Evolutionary conservation across 2,797 vertebrate genomes (phyloP), one percentile per base, ranked within the genome.

Genomic region (Rallus crepitans): DNA sequence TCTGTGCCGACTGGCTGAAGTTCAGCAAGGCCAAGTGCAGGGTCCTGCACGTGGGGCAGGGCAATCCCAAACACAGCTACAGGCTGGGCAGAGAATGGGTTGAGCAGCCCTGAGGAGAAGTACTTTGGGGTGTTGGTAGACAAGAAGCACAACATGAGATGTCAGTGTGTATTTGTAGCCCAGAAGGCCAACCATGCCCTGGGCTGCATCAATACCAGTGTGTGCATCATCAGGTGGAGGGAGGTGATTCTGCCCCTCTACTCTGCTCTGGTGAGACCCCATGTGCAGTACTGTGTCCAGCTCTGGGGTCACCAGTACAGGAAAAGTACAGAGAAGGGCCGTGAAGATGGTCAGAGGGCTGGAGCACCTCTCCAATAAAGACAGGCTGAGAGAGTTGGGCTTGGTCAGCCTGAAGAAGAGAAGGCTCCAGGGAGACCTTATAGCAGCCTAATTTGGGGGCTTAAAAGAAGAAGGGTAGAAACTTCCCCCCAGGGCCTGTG

Each of bases 11-110:
- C 42, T 15, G 48, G 4, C 7, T 12, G 53, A 63, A 16, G 23
- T n/a, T 81, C 39, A 78, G 6, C 42, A 40, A 53, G n/a, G 60
- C 28, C 59, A 45, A 42, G 69, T 7, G 16, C 10, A 33, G 42
- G 13, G 31, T 15, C 11, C 56, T 90, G 52, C 42, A 28, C 4
- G 1, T 37, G 42, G 11, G 30, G 14, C 2, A 1, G 24, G 37
- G n/a, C n/a, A 63, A 1, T 4, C 25, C 27, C 31, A 0, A 0
- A 17, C 10, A 47, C 19, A 20, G 14, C 0, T 14, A 42, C 25
- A 50, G 75, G 15, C 53, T 77, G 40, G 23, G 47, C 47, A 47
- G 47, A 47, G 47, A 12, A 47, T 23, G 47, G 47, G 11, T 47
- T 47, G 47, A 23, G 65, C 47, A 61, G 31, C 60, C 23, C 25